These are phyloP conservation scores for Anastrepha obliqua DNA, from an alignment of 1,140 invertebrate species.

Conservation along the genomic window DNA sequence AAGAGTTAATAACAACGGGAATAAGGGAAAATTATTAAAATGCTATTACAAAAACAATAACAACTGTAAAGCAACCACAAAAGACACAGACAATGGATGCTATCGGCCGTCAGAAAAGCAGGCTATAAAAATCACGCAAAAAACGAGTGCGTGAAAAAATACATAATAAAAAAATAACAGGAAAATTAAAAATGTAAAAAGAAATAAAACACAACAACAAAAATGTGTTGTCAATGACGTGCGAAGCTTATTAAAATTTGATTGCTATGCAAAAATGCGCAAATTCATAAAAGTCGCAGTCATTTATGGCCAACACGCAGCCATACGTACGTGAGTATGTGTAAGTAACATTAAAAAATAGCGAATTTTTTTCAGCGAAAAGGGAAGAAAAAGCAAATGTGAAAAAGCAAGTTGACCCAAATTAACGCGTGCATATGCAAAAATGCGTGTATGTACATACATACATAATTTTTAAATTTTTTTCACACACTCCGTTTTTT, in stretches of 20 bases:
- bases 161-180: background rate
- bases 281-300: background rate
- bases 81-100: background rate
- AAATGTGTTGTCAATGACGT: slow-evolving; percentile 12
- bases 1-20: background rate
- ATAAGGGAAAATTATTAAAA: slow-evolving; percentile 17
- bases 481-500: background rate
- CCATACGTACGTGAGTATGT: background rate
- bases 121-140: background rate
- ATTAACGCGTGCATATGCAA: slow-evolving; percentile 6
- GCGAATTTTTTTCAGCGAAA: background rate
- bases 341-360: no score
- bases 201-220: background rate
- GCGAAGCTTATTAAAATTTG: slow-evolving; percentile 46
- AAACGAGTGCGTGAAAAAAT: background rate
- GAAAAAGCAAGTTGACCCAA: slow-evolving; percentile 31
- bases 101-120: no score
- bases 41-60: background rate
- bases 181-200: background rate
- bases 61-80: slow-evolving; percentile 8
- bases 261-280: slow-evolving; percentile 26
- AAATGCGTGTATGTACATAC: background rate
- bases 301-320: background rate
- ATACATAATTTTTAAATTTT: background rate
- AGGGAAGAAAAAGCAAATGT: background rate